Base-by-base conservation (phyloP, 2,888 invertebrate genomes). In the Drosophila koepferae region DNA sequence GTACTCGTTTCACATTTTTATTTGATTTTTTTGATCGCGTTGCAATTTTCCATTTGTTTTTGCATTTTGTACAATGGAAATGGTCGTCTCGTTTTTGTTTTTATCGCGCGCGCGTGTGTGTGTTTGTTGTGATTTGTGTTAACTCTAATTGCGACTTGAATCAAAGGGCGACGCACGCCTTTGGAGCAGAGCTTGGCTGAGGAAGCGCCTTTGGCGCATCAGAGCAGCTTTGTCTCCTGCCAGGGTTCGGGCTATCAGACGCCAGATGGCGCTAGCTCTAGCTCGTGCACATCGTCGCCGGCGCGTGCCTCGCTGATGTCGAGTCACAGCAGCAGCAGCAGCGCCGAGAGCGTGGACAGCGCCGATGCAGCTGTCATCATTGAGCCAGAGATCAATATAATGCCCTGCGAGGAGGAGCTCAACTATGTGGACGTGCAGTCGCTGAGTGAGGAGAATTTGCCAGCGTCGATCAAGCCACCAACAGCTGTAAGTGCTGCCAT, bases 241-340 rank as follows among this genome's bases (percentile, higher is more conserved):
- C 90, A 90, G 53, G 93, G 93, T 0, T 96, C 96, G 66, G 97
- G 97, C 72, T 97, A 96, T 93, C 96, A 96, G 92, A 97, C 97
- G 0, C 97, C 97, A 20, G 95, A 96, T 80, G 96, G 96, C 6
- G 70, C 67, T 7, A 85, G 70, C 43, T 66, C 74, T 8, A 80
- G 69, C 70, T 81, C 70, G 2, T 64, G 43, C 34, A 72, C 51
- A 9, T 88, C 90, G 4, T 88, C 86, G 43, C 86, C 89, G 9
- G 80, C 74, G 18, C 76, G 63, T 10, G 90, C 85, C 18, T 86
- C 85, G 0, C 28, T 90, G 36, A 59, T 87, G 3, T 84, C 83
- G 18, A 72, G 41, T 8, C 41, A 55, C 41, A 55, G 75, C 51
- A 77, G 74, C 56, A 78, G 62, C 55, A 72, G 64, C 59, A 74